phyloP scores from a whole-genome alignment of 2,797 vertebrate species.

The Prionace glauca region DNA sequence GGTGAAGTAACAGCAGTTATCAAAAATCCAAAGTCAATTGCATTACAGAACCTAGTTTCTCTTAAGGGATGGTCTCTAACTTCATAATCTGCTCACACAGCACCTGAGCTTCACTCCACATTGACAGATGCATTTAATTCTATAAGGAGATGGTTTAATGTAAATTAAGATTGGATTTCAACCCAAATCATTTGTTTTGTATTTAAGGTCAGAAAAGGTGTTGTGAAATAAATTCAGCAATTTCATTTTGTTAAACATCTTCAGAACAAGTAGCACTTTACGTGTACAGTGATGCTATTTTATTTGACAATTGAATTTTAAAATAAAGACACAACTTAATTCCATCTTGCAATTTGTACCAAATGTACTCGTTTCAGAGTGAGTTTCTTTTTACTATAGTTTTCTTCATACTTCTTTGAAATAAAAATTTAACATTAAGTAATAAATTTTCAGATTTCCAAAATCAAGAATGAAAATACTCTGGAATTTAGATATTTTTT shows the following conservation, averaged over 20 bases:
- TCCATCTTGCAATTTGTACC: background rate
- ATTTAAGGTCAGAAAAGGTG: background rate
- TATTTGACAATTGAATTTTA: background rate
- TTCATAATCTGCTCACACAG: constrained; percentile 64
- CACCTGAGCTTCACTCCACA: constrained; percentile 56
- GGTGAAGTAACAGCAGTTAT: constrained; percentile 55
- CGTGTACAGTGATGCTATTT: background rate
- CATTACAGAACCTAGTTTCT: constrained; percentile 54
- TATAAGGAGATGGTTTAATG: constrained; percentile 65
- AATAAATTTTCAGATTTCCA: constrained; percentile 2
- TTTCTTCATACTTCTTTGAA: background rate
- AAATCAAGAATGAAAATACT: background rate
- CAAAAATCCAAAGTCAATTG: constrained; percentile 61
- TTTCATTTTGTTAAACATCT: background rate
- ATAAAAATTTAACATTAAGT: background rate
- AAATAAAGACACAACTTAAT: background rate
- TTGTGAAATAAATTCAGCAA: background rate
- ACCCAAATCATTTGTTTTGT: background rate
- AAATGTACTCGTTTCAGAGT: background rate
- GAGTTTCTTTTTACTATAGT: background rate
- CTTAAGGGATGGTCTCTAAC: constrained; percentile 58
- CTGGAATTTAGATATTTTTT: background rate
- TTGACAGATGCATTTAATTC: constrained; percentile 59
- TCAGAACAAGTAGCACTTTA: background rate
- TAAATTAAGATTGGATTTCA: constrained; percentile 53